Percentiles rank a stretch among this genome's conserved stretches.
phyloP scores from a whole-genome alignment of 1,140 invertebrate genomes.

The Atopsyche davidsoni region DNA sequence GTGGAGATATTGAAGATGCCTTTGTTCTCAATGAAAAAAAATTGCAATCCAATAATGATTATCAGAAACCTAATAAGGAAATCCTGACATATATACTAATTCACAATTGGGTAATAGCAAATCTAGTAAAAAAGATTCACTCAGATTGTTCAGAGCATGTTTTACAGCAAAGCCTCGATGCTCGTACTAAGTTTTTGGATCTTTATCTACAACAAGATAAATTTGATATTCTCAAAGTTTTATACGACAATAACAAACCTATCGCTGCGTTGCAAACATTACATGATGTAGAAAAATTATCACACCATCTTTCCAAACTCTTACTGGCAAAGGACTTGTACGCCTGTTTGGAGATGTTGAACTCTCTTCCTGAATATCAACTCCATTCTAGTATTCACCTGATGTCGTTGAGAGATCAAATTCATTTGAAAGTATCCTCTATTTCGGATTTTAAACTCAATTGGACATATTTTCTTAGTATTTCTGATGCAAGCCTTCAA shows the following conservation, averaged over 20 bases:
- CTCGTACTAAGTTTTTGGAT: constrained; percentile 42
- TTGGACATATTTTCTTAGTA: constrained; percentile 44
- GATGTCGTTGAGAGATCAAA: constrained; percentile 40
- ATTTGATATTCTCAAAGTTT: constrained; percentile 40
- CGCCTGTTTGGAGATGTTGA: constrained; percentile 42
- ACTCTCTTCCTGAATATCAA: constrained; percentile 41
- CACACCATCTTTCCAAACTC: constrained; percentile 37
- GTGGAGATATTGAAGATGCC: constrained; percentile 42
- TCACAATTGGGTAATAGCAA: constrained; percentile 47
- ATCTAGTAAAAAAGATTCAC: constrained; percentile 48
- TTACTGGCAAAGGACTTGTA: constrained; percentile 39
- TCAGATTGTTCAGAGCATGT: constrained; percentile 37
- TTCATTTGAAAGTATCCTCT: constrained; percentile 42
- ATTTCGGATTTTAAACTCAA: constrained; percentile 37
- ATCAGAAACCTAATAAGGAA: constrained; percentile 37
- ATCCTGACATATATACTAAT: constrained; percentile 39
- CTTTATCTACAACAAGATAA: constrained; percentile 44
- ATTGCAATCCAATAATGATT: constrained; percentile 37
- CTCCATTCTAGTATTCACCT: constrained; percentile 38
- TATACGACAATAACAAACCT: constrained; percentile 42
- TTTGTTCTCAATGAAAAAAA: constrained; percentile 35
- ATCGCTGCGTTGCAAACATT: constrained; percentile 43
- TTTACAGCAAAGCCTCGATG: constrained; percentile 42
- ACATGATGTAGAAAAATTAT: constrained; percentile 41
- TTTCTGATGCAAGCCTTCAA: constrained; percentile 42